Evolutionary conservation across 30 jellyfish, hydroid and myxozoan species (phyloP), one percentile per base, ranked within the genome.

Genomic region (Chironex yamaguchii): DNA sequence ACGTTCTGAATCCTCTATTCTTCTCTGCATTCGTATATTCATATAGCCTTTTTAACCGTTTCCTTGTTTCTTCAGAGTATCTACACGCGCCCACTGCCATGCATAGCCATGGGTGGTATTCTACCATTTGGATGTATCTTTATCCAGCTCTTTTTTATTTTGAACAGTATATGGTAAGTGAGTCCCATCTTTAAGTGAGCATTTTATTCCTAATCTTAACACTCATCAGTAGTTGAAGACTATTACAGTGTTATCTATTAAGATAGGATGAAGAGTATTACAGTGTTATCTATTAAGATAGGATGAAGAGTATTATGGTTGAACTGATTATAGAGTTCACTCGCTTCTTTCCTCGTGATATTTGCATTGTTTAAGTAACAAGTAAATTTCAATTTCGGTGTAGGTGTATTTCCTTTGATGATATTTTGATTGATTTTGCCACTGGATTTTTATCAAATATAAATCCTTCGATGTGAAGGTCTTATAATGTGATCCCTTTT

Each of bases 51-150:
- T 66, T 34, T 4, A 29, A 1, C 26, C 4, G 1, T 54, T 26
- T 68, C 30, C 66, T 34, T 64, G 52, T 50, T 3, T 53, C 54
- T 93, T 32, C 85, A 93, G 98, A 93, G 97, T 52, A 88, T 93
- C 31, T 93, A 93, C 88, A 93, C 98, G 0, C 76, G 75, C 27
- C 97, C 98, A 29, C 49, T 93, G 27, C 98, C 98, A 20, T 87
- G 97, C 62, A 93, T 93, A 4, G 72, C 88, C 14, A 93, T 93
- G 98, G 98, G 98, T 30, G 98, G 98, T 50, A 88, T 93, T 21
- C 79, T 93, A 28, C 98, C 98, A 0, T 93, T 93, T 83, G 98
- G 98, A 3, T 93, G 98, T 62, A 93, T 93, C 32, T 93, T 93
- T 65, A 93, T 93, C 26, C 98, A 93, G 34, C 83, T 93, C 64